Evolutionary conservation across 2,797 vertebrate species (phyloP).

Genomic region (Sebastiscus tertius): DNA sequence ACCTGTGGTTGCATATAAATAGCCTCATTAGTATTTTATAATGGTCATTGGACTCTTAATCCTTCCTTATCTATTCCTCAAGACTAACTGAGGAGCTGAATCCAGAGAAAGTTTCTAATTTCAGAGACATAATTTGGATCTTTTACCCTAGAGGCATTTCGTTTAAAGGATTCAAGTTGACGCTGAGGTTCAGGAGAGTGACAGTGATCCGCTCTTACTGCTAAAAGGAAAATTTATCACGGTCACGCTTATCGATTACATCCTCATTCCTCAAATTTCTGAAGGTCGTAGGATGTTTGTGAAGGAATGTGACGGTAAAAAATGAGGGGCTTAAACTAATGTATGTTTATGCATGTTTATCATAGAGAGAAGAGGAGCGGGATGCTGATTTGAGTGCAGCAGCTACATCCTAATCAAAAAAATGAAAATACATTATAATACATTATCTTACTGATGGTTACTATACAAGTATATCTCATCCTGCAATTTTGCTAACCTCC

Average conservation of each 20-base stretch:
- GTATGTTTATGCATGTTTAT: background rate
- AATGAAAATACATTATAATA: background rate
- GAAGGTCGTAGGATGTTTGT: background rate
- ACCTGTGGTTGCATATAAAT: slow-evolving; percentile 79
- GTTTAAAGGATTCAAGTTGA: slow-evolving; percentile 6
- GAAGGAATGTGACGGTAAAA: slow-evolving; percentile 34
- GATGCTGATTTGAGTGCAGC: background rate
- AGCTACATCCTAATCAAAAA: background rate
- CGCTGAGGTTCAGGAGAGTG: background rate
- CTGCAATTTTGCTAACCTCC: background rate
- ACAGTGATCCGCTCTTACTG: background rate
- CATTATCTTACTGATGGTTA: background rate
- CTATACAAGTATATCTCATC: background rate
- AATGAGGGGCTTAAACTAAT: background rate
- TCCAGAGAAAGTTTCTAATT: slow-evolving; percentile 52
- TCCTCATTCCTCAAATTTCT: slow-evolving; percentile 61
- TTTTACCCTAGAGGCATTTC: background rate
- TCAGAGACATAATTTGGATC: slow-evolving; percentile 38
- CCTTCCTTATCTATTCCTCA: slow-evolving; percentile 60
- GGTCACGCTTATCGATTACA: background rate
- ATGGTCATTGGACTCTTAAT: slow-evolving; percentile 60
- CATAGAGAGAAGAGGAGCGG: background rate
- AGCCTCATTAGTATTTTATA: slow-evolving; percentile 76
- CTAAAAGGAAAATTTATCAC: background rate
- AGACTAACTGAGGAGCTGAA: slow-evolving; percentile 43